Evolutionary conservation across 2,113 vertebrate species (phyloP).

Genomic region (Eonycteris spelaea): DNA sequence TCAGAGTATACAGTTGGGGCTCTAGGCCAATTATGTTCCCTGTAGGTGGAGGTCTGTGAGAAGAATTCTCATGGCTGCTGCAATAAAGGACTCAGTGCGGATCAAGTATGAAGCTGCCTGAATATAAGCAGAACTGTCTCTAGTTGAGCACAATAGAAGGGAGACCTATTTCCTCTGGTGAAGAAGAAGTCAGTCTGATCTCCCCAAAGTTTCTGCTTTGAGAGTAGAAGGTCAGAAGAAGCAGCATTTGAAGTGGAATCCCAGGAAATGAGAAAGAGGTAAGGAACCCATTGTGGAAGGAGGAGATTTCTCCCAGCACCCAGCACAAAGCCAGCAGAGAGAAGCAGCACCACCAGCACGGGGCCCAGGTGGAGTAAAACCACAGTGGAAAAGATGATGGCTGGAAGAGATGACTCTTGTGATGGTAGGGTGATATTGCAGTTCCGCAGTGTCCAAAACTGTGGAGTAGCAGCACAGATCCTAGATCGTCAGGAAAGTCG

Average conservation of each 20-base stretch:
- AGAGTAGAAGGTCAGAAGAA: background rate
- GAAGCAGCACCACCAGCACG: background rate
- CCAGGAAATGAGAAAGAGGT: background rate
- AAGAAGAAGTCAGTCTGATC: background rate
- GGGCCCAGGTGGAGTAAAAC: too few relatives aligned
- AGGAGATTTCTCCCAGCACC: background rate
- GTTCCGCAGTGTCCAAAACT: background rate
- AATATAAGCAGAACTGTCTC: background rate
- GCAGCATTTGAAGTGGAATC: background rate
- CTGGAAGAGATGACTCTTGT: background rate
- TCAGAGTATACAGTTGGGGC: background rate
- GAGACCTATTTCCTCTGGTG: background rate
- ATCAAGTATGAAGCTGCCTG: background rate
- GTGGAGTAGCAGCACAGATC: background rate
- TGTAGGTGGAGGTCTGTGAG: background rate
- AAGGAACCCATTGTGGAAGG: fast-evolving
- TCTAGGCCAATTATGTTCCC: background rate
- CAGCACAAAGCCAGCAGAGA: background rate
- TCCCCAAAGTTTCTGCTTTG: background rate
- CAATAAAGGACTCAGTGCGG: background rate
- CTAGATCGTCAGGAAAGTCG: background rate
- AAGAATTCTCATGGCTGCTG: background rate
- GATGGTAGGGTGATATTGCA: background rate
- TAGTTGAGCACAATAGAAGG: background rate
- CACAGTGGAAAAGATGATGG: background rate